Conservation (phyloP, 2,113 vertebrate species). For the Falcunculus frontatus region DNA sequence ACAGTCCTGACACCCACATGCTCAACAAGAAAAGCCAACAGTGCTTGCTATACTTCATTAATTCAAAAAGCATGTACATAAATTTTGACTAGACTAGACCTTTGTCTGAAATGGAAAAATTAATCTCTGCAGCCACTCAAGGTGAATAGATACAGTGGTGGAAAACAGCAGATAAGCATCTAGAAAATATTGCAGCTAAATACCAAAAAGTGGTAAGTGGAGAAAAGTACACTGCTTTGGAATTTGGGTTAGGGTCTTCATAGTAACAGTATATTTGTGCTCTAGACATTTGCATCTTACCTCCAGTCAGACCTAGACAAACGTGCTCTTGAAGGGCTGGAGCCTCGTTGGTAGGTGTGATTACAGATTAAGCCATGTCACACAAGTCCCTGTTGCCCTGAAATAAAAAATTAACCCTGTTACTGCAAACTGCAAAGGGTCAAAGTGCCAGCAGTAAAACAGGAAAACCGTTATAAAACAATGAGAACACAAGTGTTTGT, state of each 20-base stretch:
- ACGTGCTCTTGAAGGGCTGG: background rate
- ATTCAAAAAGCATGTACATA: background rate
- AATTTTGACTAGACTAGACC: background rate
- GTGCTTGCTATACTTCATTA: background rate
- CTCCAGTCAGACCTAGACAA: background rate
- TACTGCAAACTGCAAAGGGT: background rate
- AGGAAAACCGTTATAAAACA: background rate
- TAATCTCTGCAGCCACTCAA: background rate
- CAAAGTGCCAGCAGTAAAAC: background rate
- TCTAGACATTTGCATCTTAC: background rate
- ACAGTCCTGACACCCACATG: background rate
- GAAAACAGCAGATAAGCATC: background rate
- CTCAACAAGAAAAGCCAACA: background rate
- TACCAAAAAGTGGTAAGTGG: background rate
- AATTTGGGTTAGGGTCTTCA: background rate
- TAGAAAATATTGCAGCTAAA: background rate
- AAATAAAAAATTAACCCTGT: slow-evolving; percentile 16
- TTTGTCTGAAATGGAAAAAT: background rate
- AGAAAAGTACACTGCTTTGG: background rate
- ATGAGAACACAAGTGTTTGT: background rate
- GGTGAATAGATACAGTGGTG: background rate
- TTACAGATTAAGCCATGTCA: background rate
- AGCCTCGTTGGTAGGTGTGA: background rate
- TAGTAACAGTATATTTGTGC: background rate
- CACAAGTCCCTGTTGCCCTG: background rate